Conservation (phyloP, 2,113 vertebrate genomes). For the Gadus chalcogrammus region DNA sequence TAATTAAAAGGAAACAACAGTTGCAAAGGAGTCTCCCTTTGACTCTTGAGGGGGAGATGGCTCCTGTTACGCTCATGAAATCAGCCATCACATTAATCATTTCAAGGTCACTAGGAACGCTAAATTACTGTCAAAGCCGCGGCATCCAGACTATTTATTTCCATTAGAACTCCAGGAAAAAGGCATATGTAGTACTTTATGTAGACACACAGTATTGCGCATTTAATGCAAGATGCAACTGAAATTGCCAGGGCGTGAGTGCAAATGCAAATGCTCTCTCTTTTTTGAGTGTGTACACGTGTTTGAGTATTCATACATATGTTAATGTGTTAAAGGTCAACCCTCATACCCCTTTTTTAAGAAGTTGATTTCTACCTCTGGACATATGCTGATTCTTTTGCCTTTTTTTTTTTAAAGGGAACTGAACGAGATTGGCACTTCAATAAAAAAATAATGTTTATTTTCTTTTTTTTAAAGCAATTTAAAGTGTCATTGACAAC, state of each 20-base stretch:
- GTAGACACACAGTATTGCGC: slow-evolving; percentile 17
- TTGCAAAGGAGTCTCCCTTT: no score
- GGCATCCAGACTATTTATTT: not conserved
- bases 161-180: slow-evolving; percentile 3
- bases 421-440: slow-evolving; percentile 44
- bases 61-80: no score
- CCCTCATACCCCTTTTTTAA: slow-evolving; percentile 39
- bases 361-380: slow-evolving; percentile 67
- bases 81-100: no score
- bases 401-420: slow-evolving; percentile 47
- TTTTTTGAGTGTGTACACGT: no score
- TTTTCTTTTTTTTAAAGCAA: not conserved
- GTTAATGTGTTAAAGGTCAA: slow-evolving; percentile 17
- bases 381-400: slow-evolving; percentile 60
- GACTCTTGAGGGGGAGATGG: no score
- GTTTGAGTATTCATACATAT: not conserved
- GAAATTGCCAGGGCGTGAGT: not conserved
- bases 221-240: not conserved
- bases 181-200: slow-evolving; percentile 4
- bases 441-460: slow-evolving; percentile 61
- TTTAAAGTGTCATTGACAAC: no score
- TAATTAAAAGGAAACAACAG: no score
- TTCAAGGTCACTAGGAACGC: no score
- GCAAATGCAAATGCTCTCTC: no score
- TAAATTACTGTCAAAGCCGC: no score